Percentiles rank a stretch among this genome's conserved stretches.
Evolutionary conservation across 2,797 vertebrate species (phyloP).

Genomic region (Podargus strigoides): DNA sequence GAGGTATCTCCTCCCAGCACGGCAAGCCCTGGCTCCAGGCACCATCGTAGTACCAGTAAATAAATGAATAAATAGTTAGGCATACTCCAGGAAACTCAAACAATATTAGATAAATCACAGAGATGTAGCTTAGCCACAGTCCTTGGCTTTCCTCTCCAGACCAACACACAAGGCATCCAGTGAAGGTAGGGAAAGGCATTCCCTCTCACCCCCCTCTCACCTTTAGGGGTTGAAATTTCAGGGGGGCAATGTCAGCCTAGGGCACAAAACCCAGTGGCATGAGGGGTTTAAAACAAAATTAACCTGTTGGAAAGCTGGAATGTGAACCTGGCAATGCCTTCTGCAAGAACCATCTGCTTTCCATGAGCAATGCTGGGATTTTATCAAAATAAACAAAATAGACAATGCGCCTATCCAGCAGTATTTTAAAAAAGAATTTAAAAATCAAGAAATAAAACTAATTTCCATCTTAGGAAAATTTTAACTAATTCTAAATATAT

Average conservation of each 20-base stretch:
- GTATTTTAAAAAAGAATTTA: not conserved
- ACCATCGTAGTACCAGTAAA: not conserved
- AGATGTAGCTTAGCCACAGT: not conserved
- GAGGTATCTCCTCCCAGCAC: not conserved
- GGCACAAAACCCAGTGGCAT: accelerated
- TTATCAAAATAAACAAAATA: slow-evolving; percentile 4
- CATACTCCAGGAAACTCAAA: not conserved
- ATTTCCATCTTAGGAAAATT: not conserved
- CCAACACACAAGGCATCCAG: not conserved
- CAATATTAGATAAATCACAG: not conserved
- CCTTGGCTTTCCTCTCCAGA: not conserved
- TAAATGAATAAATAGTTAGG: not conserved
- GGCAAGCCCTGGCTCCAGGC: not conserved
- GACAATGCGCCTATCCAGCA: not conserved
- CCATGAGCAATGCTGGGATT: not conserved
- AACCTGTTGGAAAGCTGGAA: not conserved
- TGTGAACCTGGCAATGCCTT: not conserved
- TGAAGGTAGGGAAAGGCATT: not conserved
- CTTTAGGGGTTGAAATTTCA: not conserved
- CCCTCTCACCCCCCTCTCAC: no score
- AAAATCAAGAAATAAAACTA: not conserved
- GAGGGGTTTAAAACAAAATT: not conserved
- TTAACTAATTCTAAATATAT: not conserved
- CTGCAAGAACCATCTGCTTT: not conserved
- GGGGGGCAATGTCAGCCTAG: not conserved